Conservation (phyloP, 30 jellyfish, hydroid and myxozoan species). For the Hydractinia echinata region DNA sequence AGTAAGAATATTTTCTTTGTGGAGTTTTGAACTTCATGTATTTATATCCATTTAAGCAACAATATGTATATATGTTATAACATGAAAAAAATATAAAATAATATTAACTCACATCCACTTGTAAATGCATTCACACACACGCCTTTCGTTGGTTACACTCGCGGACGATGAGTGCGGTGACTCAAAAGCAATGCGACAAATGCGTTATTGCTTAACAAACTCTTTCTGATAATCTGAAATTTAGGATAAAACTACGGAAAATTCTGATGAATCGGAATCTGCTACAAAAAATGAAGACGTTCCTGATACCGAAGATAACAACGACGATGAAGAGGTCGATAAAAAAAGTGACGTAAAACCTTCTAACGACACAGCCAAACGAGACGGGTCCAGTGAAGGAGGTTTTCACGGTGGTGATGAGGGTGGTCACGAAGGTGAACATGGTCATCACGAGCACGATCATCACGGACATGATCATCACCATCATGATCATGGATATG, state of each 20-base stretch:
- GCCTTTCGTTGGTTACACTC: background rate
- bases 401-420: conserved; percentile 48
- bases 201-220: background rate
- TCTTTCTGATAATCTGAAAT: background rate
- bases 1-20: no score
- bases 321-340: background rate
- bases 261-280: background rate
- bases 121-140: no score
- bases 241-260: background rate
- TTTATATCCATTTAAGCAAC: no score
- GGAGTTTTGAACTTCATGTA: no score
- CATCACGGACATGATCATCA: conserved; percentile 94
- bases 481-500: conserved; percentile 95
- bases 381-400: conserved; percentile 18
- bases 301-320: conserved; percentile 8
- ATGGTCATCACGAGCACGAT: conserved; percentile 94
- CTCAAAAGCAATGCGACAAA: background rate
- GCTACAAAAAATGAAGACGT: conserved; percentile 18
- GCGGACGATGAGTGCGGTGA: conserved; percentile 9
- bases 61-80: no score
- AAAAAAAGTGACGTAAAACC: conserved; percentile 11
- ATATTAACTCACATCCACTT: no score
- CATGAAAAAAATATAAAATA: no score
- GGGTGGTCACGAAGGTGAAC: conserved; percentile 84
- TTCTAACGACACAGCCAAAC: background rate